phyloP scores from a whole-genome alignment of 2,113 vertebrate genomes.

The Reinhardtius hippoglossoides region DNA sequence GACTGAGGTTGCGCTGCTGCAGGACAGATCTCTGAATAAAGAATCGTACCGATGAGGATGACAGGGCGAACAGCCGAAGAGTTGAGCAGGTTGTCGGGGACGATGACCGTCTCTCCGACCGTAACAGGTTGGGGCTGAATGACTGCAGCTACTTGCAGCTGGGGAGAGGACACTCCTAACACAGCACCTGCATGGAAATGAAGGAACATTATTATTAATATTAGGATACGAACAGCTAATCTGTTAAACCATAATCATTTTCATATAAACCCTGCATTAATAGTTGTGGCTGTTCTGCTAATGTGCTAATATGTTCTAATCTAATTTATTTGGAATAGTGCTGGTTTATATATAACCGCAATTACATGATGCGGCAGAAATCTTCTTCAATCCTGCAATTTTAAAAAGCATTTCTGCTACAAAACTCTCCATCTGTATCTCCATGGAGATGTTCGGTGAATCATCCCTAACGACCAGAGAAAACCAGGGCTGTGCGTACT shows the following conservation, averaged over 20 bases:
- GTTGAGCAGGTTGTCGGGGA: constrained; percentile 96
- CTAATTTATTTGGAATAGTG: constrained; percentile 21
- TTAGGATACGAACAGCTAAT: background rate
- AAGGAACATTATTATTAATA: constrained; percentile 6
- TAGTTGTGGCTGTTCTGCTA: background rate
- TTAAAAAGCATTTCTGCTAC: constrained; percentile 10
- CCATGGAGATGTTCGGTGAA: constrained; percentile 65
- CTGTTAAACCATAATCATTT: too few species aligned
- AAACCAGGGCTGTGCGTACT: constrained; percentile 31
- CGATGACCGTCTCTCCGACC: constrained; percentile 94
- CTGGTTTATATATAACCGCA: background rate
- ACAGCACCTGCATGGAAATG: constrained; percentile 82
- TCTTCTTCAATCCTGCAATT: constrained; percentile 21
- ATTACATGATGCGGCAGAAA: constrained; percentile 11
- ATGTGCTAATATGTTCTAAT: too few species aligned
- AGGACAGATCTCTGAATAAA: background rate
- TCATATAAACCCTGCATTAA: background rate
- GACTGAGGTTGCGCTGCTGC: background rate
- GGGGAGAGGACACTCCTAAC: constrained; percentile 86
- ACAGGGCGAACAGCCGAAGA: constrained; percentile 94
- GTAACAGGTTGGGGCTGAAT: constrained; percentile 94
- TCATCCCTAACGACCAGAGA: constrained; percentile 59
- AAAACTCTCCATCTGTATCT: constrained; percentile 52
- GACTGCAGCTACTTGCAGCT: constrained; percentile 86
- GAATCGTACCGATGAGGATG: constrained; percentile 92